Evolutionary conservation across 2,888 invertebrate species (phyloP).

Genomic region (Drosophila yooni): DNA sequence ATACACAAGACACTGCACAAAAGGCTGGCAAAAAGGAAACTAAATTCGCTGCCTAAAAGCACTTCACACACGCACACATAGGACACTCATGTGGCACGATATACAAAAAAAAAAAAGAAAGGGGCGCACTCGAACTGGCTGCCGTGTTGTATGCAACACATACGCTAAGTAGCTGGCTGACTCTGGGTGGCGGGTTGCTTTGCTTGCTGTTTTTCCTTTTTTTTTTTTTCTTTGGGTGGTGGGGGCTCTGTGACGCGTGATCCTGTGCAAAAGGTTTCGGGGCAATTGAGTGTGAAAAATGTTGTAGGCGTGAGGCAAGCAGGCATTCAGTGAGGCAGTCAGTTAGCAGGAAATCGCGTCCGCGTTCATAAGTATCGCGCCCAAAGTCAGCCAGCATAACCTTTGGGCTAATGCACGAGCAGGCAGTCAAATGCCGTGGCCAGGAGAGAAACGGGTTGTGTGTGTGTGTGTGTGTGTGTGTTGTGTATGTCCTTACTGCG

Average conservation of each 20-base stretch:
- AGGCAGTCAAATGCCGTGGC: constrained; percentile 73
- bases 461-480: background rate
- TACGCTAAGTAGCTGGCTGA: constrained; percentile 69
- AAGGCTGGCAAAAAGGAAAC: constrained; percentile 62
- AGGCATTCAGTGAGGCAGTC: background rate
- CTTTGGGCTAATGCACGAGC: constrained; percentile 76
- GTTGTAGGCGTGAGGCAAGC: constrained; percentile 61
- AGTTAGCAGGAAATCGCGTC: constrained; percentile 29
- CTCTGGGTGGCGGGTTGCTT: constrained; percentile 15
- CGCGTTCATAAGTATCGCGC: constrained; percentile 56
- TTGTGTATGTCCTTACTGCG: constrained; percentile 53
- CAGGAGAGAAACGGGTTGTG: constrained; percentile 3
- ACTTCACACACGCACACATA: constrained; percentile 39
- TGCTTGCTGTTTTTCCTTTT: background rate
- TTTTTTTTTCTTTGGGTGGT: background rate
- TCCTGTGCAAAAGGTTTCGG: constrained; percentile 74
- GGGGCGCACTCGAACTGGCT: constrained; percentile 31
- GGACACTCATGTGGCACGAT: constrained; percentile 12
- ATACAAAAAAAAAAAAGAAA: constrained; percentile 14
- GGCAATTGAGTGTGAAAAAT: constrained; percentile 81
- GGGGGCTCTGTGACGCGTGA: constrained; percentile 63
- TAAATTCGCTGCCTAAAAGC: constrained; percentile 67
- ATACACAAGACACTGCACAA: constrained; percentile 57
- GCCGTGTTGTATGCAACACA: constrained; percentile 71
- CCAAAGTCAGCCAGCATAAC: constrained; percentile 58